phyloP scores from a whole-genome alignment of 2,113 vertebrate species.

The Capra hircus region DNA sequence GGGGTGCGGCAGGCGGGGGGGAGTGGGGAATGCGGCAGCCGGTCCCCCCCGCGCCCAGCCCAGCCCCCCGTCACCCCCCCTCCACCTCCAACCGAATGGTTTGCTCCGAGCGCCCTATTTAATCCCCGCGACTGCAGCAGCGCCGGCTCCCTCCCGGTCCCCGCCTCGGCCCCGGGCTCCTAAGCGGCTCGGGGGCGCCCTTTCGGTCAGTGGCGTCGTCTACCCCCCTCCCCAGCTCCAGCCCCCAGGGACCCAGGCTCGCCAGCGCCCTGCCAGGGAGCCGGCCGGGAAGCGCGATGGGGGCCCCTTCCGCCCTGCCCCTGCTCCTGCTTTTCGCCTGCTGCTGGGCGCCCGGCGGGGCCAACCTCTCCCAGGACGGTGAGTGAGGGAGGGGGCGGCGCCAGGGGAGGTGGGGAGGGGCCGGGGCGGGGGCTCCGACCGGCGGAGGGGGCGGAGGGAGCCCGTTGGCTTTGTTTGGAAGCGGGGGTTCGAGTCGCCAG shows the following conservation, averaged over 20 bases:
- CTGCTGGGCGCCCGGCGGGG: constrained; percentile 64
- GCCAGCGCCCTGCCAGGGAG: constrained; percentile 62
- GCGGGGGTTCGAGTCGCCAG: constrained; percentile 2
- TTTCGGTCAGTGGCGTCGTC: neutral
- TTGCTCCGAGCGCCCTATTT: constrained; percentile 76
- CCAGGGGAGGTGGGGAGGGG: constrained; percentile 14
- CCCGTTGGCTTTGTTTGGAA: constrained; percentile 61
- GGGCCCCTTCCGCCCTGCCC: constrained; percentile 51
- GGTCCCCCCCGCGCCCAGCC: constrained; percentile 48
- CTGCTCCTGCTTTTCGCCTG: constrained; percentile 67
- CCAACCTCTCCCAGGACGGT: constrained; percentile 76
- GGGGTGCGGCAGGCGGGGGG: constrained; percentile 44
- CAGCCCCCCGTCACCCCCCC: constrained; percentile 66
- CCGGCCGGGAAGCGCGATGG: constrained; percentile 64
- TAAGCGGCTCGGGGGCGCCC: constrained; percentile 61
- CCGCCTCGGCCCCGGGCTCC: constrained; percentile 72
- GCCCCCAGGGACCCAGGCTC: constrained; percentile 30
- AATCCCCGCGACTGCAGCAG: constrained; percentile 73
- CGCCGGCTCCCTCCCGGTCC: constrained; percentile 70
- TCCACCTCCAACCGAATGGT: constrained; percentile 68
- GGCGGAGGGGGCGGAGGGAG: neutral
- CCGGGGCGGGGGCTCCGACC: neutral
- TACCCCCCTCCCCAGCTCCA: neutral
- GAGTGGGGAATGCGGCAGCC: constrained; percentile 62
- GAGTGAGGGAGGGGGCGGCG: constrained; percentile 58